Base-by-base conservation (phyloP, 23 tunicate species). In the Diplosoma virens region DNA sequence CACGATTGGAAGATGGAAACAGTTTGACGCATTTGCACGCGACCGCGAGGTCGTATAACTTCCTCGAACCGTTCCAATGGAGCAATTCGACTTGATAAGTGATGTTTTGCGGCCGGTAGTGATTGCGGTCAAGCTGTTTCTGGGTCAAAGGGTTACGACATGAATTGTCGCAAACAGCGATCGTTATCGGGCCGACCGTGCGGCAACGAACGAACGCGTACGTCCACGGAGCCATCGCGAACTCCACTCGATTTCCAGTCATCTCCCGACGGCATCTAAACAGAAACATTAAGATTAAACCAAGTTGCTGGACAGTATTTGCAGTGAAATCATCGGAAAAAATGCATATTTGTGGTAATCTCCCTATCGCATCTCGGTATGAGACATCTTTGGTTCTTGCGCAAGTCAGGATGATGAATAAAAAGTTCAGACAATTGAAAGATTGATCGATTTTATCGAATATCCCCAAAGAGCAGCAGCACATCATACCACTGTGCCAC, bases 1-100 rank as follows among this genome's bases (percentile, higher is more conserved):
- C n/a, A n/a, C n/a, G n/a, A n/a, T n/a, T n/a, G n/a, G n/a, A n/a
- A n/a, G n/a, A n/a, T n/a, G n/a, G n/a, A n/a, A n/a, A n/a, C n/a
- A n/a, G n/a, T 55, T 18, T 55, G 61, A 55, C 23, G 35, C 69
- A 61, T 29, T 61, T 61, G 69, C 69, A 61, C 28, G 69, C 69
- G 5, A 61, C 69, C 21, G 69, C 35, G 2, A 61, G 28, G 17
- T 61, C 69, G 35, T 26, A 29, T 20, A 14, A 4, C 22, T 5
- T 24, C 5, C 7, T 61, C 2, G 6, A 34, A n/a, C 9, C 30
- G 35, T 35, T 35, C 9, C 30, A 5, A 22, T 4, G 4, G 4
- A 55, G 25, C 24, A 55, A 55, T 14, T 55, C 17, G 24, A 20
- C 63, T 55, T 16, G 6, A 20, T 11, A 20, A 6, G 24, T 14